Percentiles rank a stretch among this genome's conserved stretches.
Conservation (phyloP, 2,113 vertebrate species). For the Aleadryas rufinucha region DNA sequence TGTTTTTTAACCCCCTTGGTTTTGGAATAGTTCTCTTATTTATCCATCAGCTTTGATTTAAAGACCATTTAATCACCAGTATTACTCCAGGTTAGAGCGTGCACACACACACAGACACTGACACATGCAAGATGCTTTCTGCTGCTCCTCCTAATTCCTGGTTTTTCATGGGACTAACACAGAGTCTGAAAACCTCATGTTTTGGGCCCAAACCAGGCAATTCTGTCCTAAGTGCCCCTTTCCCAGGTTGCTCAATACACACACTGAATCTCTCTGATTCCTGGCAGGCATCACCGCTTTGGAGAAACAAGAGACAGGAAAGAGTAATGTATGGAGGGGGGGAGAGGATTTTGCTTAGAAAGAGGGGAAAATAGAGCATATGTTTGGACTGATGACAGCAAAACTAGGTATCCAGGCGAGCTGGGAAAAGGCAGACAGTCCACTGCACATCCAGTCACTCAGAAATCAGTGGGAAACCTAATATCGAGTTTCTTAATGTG, state of each 20-base stretch:
- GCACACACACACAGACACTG: neutral
- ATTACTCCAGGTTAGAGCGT: neutral
- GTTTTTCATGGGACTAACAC: neutral
- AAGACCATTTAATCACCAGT: constrained; percentile 2
- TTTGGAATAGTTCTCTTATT: constrained; percentile 34
- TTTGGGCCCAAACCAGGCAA: neutral
- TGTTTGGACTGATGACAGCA: constrained; percentile 46
- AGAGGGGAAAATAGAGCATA: constrained; percentile 26
- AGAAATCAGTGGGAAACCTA: constrained; percentile 29
- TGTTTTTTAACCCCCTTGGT: constrained; percentile 52
- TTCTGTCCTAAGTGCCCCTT: neutral
- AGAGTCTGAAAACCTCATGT: neutral
- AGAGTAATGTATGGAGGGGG: neutral
- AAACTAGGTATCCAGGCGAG: constrained; percentile 52
- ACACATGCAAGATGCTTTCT: neutral
- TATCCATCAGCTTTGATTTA: constrained; percentile 33
- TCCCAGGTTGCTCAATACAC: neutral
- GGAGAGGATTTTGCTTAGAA: constrained; percentile 16
- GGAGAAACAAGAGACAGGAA: constrained; percentile 10
- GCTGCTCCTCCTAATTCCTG: neutral
- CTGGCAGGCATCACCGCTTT: neutral
- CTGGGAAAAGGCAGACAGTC: constrained; percentile 46
- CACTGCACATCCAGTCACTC: neutral
- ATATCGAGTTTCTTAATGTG: neutral
- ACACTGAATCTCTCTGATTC: neutral